Percentiles rank a stretch among this genome's conserved stretches.
Conservation (phyloP, 2,888 invertebrate species). For the Salticus scenicus region DNA sequence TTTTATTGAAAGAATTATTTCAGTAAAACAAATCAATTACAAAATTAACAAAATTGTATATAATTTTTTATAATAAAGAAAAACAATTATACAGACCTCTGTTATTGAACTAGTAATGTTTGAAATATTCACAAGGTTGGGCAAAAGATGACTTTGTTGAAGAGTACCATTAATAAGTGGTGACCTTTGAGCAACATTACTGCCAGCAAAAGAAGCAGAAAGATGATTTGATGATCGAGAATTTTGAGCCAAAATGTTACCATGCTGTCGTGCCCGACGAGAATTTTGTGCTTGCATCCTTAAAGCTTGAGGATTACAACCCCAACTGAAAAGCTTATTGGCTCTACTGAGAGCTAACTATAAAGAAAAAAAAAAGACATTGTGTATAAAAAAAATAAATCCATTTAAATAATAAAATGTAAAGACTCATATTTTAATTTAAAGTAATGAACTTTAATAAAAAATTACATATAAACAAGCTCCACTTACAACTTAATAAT, state of each 20-base stretch:
- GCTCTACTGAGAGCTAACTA: conserved; percentile 82
- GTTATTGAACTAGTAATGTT: conserved; percentile 66
- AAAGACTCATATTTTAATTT: too few species aligned
- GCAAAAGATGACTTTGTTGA: conserved; percentile 73
- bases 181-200: conserved; percentile 16
- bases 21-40: too few species aligned
- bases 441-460: too few species aligned
- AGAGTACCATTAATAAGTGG: conserved; percentile 26
- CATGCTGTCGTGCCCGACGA: conserved; percentile 58
- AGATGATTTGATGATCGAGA: conserved; percentile 30
- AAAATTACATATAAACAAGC: too few species aligned
- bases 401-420: too few species aligned
- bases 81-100: conserved; percentile 42
- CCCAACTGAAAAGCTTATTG: conserved; percentile 85
- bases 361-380: conserved; percentile 64
- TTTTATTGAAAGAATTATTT: too few species aligned
- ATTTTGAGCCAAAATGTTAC: conserved; percentile 26
- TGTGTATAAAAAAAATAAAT: neutral
- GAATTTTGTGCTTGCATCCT: conserved; percentile 81
- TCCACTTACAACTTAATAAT: too few species aligned
- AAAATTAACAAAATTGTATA: too few species aligned
- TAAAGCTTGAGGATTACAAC: conserved; percentile 85
- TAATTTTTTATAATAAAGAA: neutral
- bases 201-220: neutral
- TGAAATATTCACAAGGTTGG: conserved; percentile 73